A percentile compares a stretch with the other conserved stretches of the same genome.
These are phyloP conservation scores for Drosophila asahinai DNA, from an alignment of 1,140 invertebrate genomes.

Conservation along the genomic window DNA sequence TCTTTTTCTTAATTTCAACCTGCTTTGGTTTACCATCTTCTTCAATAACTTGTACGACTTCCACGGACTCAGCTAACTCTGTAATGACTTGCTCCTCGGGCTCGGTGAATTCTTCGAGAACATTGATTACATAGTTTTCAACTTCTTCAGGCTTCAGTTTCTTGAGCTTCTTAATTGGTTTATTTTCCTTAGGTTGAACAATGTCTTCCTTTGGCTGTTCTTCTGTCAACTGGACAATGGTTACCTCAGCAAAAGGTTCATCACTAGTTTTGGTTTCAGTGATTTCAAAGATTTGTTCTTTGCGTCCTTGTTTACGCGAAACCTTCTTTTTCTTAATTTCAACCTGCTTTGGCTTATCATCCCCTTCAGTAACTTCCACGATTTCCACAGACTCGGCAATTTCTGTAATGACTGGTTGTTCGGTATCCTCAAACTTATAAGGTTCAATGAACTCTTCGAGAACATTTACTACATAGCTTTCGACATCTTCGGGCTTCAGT, in stretches of 20 bases:
- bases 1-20: constrained; percentile 53
- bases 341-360: constrained; percentile 47
- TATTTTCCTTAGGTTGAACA: not conserved
- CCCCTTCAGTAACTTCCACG: constrained; percentile 10
- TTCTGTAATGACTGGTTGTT: constrained; percentile 47
- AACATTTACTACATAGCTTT: constrained; percentile 55
- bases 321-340: constrained; percentile 65
- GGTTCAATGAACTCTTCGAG: constrained; percentile 46
- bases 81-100: constrained; percentile 43
- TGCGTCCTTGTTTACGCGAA: constrained; percentile 52
- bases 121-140: constrained; percentile 63
- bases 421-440: not conserved
- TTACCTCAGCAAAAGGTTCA: constrained; percentile 61
- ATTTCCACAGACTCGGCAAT: constrained; percentile 26
- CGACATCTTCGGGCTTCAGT: constrained; percentile 50
- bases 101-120: constrained; percentile 66
- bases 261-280: constrained; percentile 49
- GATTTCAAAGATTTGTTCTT: constrained; percentile 65
- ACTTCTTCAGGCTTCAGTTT: constrained; percentile 64
- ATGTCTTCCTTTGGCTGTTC: not conserved
- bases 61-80: constrained; percentile 47
- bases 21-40: constrained; percentile 45
- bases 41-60: constrained; percentile 28
- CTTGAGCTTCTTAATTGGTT: constrained; percentile 44
- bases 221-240: constrained; percentile 47